Evolutionary conservation across 1,140 invertebrate species (phyloP), one percentile per base, ranked within the genome.

Genomic region (Saccostrea echinata): DNA sequence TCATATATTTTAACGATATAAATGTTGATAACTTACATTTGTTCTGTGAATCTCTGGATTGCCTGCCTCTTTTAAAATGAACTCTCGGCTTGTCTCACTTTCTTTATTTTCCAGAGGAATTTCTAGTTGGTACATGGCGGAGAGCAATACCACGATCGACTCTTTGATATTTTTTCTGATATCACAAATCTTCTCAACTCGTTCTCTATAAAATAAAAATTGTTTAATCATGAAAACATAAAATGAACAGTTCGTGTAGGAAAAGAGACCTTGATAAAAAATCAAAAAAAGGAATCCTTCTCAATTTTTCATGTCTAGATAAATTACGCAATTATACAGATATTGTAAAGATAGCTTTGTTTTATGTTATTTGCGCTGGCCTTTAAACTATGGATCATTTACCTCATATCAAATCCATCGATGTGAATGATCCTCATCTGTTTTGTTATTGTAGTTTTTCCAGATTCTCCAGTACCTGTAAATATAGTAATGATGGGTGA

Each of bases 371-470:
- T 3, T 11, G 11, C 9, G 24, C 61, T 64, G 9, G 61, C 24
- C 61, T 43, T 3, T 43, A 43, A 43, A 43, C 35, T 3, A 43
- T 2, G 35, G 35, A 43, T 43, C 35, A 90, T 91, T 91, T 90
- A 94, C 93, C 87, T 85, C 18, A 89, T 97, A 95, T 97, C 98
- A 86, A 93, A 93, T 13, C 93, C 93, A 57, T 94, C 92, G 18
- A 93, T 93, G 81, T 94, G 93, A 21, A 94, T 94, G 51, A 94
- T 93, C 90, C 90, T 92, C 95, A 95, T 95, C 90, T 95, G 95
- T 88, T 95, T 95, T 24, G 95, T 93, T 24, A 95, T 95, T 35
- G 95, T 95, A 84, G 94, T 95, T 89, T 96, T 96, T 0, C 95
- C 95, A 24, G 94, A 94, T 90, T 96, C 95, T 18, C 95, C 95